A percentile compares a stretch with the other conserved stretches of the same genome.
These are phyloP conservation scores for Brachionus koreanus DNA, from an alignment of 1,140 invertebrate species.

Conservation along the genomic window DNA sequence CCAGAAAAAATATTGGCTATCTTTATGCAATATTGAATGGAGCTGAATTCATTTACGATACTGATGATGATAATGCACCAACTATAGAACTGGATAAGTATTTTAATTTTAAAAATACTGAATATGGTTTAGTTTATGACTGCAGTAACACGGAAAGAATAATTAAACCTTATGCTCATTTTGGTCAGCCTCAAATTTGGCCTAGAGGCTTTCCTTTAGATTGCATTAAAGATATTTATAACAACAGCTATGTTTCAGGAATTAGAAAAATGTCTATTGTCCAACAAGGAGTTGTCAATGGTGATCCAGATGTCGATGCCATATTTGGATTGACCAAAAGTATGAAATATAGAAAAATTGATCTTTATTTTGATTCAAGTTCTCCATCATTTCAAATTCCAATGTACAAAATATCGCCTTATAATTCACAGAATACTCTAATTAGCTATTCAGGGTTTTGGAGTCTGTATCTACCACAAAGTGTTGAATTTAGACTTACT, in stretches of 20 bases:
- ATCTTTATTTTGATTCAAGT: slow-evolving; percentile 46
- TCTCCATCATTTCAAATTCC: slow-evolving; percentile 45
- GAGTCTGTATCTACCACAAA: slow-evolving; percentile 49
- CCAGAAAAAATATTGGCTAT: background rate
- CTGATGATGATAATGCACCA: slow-evolving; percentile 52
- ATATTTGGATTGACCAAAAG: slow-evolving; percentile 49
- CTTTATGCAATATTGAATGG: slow-evolving; percentile 45
- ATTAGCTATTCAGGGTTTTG: slow-evolving; percentile 51
- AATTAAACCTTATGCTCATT: slow-evolving; percentile 50
- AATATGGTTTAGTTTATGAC: background rate
- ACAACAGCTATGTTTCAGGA: slow-evolving; percentile 39
- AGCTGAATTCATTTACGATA: slow-evolving; percentile 53
- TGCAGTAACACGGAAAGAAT: background rate
- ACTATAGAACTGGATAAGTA: background rate
- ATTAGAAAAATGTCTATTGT: slow-evolving; percentile 46
- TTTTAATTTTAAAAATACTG: background rate
- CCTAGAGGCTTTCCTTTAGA: slow-evolving; percentile 52
- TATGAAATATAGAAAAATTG: slow-evolving; percentile 45
- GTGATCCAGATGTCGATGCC: slow-evolving; percentile 56
- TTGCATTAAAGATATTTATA: slow-evolving; percentile 43
- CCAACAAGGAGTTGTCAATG: slow-evolving; percentile 52
- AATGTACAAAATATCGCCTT: slow-evolving; percentile 48
- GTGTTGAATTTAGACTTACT: slow-evolving; percentile 49
- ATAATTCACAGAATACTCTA: slow-evolving; percentile 54
- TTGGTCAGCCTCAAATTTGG: slow-evolving; percentile 52